A percentile compares a stretch with the other conserved stretches of the same genome.
Evolutionary conservation across 1,140 invertebrate genomes (phyloP).

Genomic region (Druon quercuslanigerum): DNA sequence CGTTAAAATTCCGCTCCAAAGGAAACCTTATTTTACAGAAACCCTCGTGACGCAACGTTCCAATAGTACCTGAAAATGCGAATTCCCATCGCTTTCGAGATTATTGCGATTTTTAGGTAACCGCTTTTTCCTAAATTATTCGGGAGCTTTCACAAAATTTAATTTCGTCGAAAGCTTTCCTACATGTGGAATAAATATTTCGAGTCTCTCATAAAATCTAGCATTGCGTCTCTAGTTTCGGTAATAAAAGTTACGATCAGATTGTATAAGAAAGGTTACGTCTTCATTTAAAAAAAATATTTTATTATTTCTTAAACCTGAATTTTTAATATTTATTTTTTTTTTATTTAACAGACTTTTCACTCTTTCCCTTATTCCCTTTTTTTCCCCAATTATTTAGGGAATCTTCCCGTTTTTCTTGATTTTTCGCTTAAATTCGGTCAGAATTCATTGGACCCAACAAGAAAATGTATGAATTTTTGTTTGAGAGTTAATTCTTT

Average conservation of each 20-base stretch:
- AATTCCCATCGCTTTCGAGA: neutral
- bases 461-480: too few relatives aligned
- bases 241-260: slow-evolving; percentile 1
- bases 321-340: too few relatives aligned
- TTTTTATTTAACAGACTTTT: too few relatives aligned
- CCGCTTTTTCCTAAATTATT: slow-evolving; percentile 8
- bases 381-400: too few relatives aligned
- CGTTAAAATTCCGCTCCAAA: neutral
- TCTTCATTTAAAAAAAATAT: neutral
- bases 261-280: neutral
- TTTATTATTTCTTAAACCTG: neutral
- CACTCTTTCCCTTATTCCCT: too few relatives aligned
- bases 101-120: slow-evolving; percentile 29
- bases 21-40: neutral
- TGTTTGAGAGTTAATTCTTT: too few relatives aligned
- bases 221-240: neutral
- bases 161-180: slow-evolving; percentile 13
- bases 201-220: neutral
- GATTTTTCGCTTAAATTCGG: too few relatives aligned
- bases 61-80: neutral
- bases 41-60: neutral
- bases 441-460: too few relatives aligned
- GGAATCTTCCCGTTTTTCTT: too few relatives aligned
- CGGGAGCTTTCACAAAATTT: slow-evolving; percentile 6
- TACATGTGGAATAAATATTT: slow-evolving; percentile 6